Percentiles rank a stretch among this genome's conserved stretches.
Conservation (phyloP, 2,113 vertebrate species). For the Apteryx owenii region DNA sequence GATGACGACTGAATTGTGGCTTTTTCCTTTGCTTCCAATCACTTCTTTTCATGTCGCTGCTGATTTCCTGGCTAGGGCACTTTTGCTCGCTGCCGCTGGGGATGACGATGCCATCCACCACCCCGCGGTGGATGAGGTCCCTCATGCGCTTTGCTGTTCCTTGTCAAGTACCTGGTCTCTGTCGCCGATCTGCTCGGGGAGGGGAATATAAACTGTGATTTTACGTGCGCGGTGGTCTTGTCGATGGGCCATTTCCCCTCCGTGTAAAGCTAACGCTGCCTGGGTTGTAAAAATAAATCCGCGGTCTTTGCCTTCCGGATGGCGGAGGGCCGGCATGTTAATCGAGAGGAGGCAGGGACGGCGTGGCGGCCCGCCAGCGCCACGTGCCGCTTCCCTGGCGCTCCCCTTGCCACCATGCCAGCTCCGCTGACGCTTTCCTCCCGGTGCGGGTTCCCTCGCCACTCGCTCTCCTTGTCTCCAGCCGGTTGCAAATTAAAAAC, state of each 20-base stretch:
- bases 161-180: neutral
- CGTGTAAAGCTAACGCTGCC: neutral
- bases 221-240: neutral
- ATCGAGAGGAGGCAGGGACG: neutral
- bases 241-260: neutral
- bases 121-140: neutral
- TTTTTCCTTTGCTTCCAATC: neutral
- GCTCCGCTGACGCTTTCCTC: neutral
- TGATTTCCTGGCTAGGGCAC: rapidly evolving
- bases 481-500: neutral
- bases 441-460: rapidly evolving
- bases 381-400: neutral
- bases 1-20: rapidly evolving
- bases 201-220: neutral
- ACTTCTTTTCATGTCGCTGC: neutral
- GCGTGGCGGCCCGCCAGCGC: neutral
- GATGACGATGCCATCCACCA: neutral
- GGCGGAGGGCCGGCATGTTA: neutral
- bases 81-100: neutral
- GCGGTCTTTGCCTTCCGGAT: neutral
- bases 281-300: neutral
- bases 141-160: rapidly evolving
- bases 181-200: neutral
- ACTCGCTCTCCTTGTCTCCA: neutral
- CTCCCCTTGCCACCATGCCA: conserved; percentile 5